Evolutionary conservation across 1,140 invertebrate species (phyloP).

Genomic region (Formica selysi): DNA sequence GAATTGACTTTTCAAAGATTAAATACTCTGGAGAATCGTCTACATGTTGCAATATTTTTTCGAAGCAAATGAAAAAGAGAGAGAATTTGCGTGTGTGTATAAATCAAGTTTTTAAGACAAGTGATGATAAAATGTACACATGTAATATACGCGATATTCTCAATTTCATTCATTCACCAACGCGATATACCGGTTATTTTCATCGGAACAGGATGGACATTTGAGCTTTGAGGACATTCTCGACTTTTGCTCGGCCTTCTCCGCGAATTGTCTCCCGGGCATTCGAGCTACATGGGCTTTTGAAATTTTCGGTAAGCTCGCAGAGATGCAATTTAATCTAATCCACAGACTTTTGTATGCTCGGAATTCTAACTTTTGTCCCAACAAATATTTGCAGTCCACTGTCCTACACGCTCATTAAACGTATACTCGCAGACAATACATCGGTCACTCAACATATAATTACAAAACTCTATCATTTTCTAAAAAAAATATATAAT

Average conservation of each 20-base stretch:
- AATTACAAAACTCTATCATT: conserved; percentile 21
- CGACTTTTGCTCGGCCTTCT: conserved; percentile 92
- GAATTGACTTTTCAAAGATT: background rate
- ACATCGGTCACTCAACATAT: conserved; percentile 20
- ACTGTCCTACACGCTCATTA: conserved; percentile 20
- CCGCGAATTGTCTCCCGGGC: conserved; percentile 89
- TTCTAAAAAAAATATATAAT: background rate
- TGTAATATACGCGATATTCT: conserved; percentile 65
- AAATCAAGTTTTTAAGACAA: background rate
- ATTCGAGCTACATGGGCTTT: conserved; percentile 93
- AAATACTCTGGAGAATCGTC: background rate
- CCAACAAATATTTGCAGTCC: conserved; percentile 37
- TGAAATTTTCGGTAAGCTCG: conserved; percentile 89
- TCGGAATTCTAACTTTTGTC: conserved; percentile 34
- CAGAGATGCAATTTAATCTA: conserved; percentile 50
- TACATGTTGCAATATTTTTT: background rate
- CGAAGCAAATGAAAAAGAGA: background rate
- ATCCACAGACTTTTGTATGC: conserved; percentile 16
- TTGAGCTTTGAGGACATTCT: conserved; percentile 92
- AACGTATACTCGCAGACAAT: conserved; percentile 8
- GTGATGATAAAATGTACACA: background rate
- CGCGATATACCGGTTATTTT: conserved; percentile 91
- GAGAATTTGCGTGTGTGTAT: too few species aligned
- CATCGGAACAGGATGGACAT: conserved; percentile 88
- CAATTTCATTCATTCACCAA: conserved; percentile 90